Evolutionary conservation across 2,888 invertebrate species (phyloP).

Genomic region (Hypercompe scribonia): DNA sequence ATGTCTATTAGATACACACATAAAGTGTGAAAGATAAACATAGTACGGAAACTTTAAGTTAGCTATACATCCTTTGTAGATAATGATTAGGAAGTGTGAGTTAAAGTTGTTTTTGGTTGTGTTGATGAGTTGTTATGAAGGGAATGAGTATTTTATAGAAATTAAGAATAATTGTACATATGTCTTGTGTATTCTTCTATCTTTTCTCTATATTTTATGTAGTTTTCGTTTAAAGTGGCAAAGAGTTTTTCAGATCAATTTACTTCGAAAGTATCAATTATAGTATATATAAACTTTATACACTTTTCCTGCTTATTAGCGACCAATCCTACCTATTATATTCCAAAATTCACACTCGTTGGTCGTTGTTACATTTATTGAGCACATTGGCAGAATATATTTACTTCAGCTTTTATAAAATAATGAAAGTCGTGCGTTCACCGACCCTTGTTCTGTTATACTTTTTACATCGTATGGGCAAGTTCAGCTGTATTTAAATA

Average conservation of each 20-base stretch:
- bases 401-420: background rate
- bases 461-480: background rate
- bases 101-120: background rate
- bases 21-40: slow-evolving; percentile 26
- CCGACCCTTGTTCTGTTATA: background rate
- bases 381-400: too few species aligned
- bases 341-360: too few species aligned
- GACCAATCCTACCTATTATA: too few species aligned
- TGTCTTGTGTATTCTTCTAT: background rate
- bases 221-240: background rate
- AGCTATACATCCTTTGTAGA: slow-evolving; percentile 16
- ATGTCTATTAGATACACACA: slow-evolving; percentile 29
- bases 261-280: background rate
- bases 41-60: slow-evolving; percentile 24
- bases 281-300: background rate
- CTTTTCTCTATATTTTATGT: background rate
- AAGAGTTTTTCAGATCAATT: background rate
- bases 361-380: too few species aligned
- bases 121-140: background rate
- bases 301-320: background rate
- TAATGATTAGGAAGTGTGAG: slow-evolving; percentile 7
- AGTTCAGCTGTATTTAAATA: too few species aligned
- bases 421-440: background rate
- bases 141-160: too few species aligned
- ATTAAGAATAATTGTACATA: background rate